Base-by-base conservation (phyloP, 2,797 vertebrate genomes). In the Poecilia picta region DNA sequence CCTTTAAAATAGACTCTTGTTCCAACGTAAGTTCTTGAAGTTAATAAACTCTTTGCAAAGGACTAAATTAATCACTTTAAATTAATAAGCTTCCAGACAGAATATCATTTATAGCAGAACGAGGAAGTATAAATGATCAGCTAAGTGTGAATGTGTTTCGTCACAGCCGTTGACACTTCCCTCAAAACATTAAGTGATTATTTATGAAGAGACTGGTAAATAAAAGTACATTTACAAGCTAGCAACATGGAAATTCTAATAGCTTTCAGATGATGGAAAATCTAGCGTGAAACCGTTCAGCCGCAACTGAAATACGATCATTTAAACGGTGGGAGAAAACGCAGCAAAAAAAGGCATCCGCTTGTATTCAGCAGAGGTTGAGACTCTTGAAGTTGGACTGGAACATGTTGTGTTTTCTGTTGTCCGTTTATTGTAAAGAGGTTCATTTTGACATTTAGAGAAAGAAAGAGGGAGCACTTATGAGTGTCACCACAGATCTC, bases 41-140 rank as follows among this genome's bases (percentile, higher is more conserved):
- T 39, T 66, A 66, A 66, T 33, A 62, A 62, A 62, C 59, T 4
- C 62, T 66, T 36, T 23, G 62, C 33, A 66, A 66, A 20, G 18
- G 23, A 39, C 18, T 36, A 39, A 66, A 66, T 36, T 66, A 66
- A 39, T 39, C 33, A 39, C 62, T 39, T 39, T 78, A 80, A 88
- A 88, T 90, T 89, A 86, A 90, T 90, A 83, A 88, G 78, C 88
- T 81, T 73, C 4, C 59, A 43, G 72, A 74, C 71, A 66, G 75
- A 83, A 80, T 78, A 82, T 87, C 83, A 92, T 86, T 88, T 85
- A 85, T 80, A 79, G 79, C 87, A 77, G 87, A 86, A 77, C 80
- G 81, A 76, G 68, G 76, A 79, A 55, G 73, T 73, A 74, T 80
- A 62, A 86, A 85, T 80, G 72, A 88, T 81, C 45, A 83, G 57